A percentile compares a stretch with the other conserved stretches of the same genome.
phyloP scores from a whole-genome alignment of 2,888 invertebrate genomes.

The Geophilus truncorum region DNA sequence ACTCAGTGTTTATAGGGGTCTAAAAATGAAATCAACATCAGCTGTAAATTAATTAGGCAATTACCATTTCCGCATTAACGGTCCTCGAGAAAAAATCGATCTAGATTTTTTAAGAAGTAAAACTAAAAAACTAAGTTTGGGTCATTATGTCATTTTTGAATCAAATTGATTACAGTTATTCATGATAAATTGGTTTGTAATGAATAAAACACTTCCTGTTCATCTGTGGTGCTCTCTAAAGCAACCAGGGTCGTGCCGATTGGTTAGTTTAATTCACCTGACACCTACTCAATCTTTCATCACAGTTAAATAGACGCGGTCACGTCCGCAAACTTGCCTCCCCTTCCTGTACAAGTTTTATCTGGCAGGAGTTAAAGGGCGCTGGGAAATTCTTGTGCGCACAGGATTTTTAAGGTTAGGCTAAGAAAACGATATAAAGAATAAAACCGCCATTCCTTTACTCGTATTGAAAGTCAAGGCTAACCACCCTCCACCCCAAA shows the following conservation, averaged over 20 bases:
- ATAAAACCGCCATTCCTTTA: not conserved
- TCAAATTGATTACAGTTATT: not conserved
- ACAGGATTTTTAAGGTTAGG: not conserved
- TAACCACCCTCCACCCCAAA: not conserved
- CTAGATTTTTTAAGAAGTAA: not conserved
- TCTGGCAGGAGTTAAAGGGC: not conserved
- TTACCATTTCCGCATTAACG: not conserved
- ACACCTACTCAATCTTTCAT: slow-evolving; percentile 6
- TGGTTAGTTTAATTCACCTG: not conserved
- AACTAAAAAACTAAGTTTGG: not conserved
- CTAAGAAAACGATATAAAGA: not conserved
- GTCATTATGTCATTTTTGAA: not conserved
- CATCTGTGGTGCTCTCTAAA: not conserved
- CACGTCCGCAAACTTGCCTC: not conserved
- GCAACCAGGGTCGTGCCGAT: not conserved
- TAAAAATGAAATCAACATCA: not conserved
- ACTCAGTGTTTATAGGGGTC: not conserved
- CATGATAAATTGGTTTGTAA: slow-evolving; percentile 1
- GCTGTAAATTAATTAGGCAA: not conserved
- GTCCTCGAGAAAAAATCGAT: not conserved
- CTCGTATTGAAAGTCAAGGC: not conserved
- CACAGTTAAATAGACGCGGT: not conserved
- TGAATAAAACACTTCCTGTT: not conserved
- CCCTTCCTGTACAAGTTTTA: not conserved
- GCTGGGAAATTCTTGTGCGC: not conserved